These are phyloP conservation scores for Sebastes matsubarae DNA, from an alignment of 2,797 vertebrate genomes.

Conservation along the genomic window DNA sequence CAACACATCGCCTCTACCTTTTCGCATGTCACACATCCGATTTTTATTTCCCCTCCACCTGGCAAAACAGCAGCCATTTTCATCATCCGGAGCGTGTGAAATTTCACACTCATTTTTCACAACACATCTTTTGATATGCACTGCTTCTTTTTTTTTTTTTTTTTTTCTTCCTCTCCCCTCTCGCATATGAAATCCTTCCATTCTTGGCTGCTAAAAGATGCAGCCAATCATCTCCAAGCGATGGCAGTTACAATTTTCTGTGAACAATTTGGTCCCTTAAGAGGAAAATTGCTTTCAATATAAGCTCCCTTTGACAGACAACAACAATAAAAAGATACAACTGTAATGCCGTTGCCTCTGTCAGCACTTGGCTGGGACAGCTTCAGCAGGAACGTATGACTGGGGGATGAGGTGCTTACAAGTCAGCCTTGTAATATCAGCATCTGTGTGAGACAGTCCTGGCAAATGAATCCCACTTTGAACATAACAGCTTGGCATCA, in stretches of 20 bases:
- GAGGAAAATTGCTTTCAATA: slow-evolving; percentile 89
- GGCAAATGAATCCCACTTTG: slow-evolving; percentile 90
- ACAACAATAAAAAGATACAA: slow-evolving; percentile 85
- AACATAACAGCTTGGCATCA: slow-evolving; percentile 88
- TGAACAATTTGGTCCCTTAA: slow-evolving; percentile 86
- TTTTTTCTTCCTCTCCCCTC: slow-evolving; percentile 25
- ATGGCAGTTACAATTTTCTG: slow-evolving; percentile 87
- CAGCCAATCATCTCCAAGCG: slow-evolving; percentile 82
- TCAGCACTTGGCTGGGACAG: slow-evolving; percentile 82
- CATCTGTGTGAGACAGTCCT: slow-evolving; percentile 86
- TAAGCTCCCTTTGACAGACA: slow-evolving; percentile 88
- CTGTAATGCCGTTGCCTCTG: slow-evolving; percentile 86
- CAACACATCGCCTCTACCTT: slow-evolving; percentile 28
- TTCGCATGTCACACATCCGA: slow-evolving; percentile 53
- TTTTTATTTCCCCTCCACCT: slow-evolving; percentile 66
- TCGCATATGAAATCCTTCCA: slow-evolving; percentile 82
- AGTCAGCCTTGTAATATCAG: slow-evolving; percentile 89
- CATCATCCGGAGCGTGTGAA: slow-evolving; percentile 79
- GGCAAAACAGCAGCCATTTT: slow-evolving; percentile 78
- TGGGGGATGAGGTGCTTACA: slow-evolving; percentile 87
- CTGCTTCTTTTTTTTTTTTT: slow-evolving; percentile 41
- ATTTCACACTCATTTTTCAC: slow-evolving; percentile 85
- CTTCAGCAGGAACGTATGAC: slow-evolving; percentile 79
- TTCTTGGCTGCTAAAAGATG: slow-evolving; percentile 75
- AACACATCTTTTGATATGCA: slow-evolving; percentile 83